Evolutionary conservation across 2,888 invertebrate species (phyloP).

Genomic region (Drosophila diplacantha): DNA sequence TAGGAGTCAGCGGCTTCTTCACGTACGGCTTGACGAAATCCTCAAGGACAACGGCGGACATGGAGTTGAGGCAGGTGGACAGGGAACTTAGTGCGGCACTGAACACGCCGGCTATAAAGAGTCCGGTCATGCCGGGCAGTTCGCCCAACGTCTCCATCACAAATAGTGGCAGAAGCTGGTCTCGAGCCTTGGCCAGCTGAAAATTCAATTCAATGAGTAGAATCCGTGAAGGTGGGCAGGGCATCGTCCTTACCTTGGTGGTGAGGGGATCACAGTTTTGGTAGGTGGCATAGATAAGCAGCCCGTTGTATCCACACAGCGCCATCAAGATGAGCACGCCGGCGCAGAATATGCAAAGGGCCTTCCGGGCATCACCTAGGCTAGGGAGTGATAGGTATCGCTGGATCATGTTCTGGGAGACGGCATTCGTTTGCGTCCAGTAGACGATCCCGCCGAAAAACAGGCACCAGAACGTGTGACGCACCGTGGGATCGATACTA

Average conservation of each 20-base stretch:
- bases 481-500: slow-evolving; percentile 86
- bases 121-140: slow-evolving; percentile 88
- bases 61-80: slow-evolving; percentile 87
- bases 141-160: slow-evolving; percentile 90
- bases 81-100: slow-evolving; percentile 91
- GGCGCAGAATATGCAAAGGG: slow-evolving; percentile 80
- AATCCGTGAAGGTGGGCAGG: neutral
- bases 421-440: slow-evolving; percentile 87
- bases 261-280: slow-evolving; percentile 83
- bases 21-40: slow-evolving; percentile 84
- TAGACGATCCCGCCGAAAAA: slow-evolving; percentile 87
- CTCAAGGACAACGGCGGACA: slow-evolving; percentile 86
- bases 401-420: slow-evolving; percentile 93
- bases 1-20: slow-evolving; percentile 79
- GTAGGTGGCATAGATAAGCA: slow-evolving; percentile 83
- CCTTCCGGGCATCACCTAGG: slow-evolving; percentile 81
- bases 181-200: slow-evolving; percentile 84
- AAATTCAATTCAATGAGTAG: slow-evolving; percentile 36
- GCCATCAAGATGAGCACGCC: slow-evolving; percentile 79
- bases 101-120: slow-evolving; percentile 93
- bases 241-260: slow-evolving; percentile 78
- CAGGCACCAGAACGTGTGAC: slow-evolving; percentile 90
- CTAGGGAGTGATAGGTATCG: slow-evolving; percentile 88
- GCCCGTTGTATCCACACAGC: slow-evolving; percentile 81
- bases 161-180: slow-evolving; percentile 89